Percentiles rank a stretch among this genome's conserved stretches.
phyloP scores from a whole-genome alignment of 1,140 invertebrate species.

The Lordiphosa clarofinis region DNA sequence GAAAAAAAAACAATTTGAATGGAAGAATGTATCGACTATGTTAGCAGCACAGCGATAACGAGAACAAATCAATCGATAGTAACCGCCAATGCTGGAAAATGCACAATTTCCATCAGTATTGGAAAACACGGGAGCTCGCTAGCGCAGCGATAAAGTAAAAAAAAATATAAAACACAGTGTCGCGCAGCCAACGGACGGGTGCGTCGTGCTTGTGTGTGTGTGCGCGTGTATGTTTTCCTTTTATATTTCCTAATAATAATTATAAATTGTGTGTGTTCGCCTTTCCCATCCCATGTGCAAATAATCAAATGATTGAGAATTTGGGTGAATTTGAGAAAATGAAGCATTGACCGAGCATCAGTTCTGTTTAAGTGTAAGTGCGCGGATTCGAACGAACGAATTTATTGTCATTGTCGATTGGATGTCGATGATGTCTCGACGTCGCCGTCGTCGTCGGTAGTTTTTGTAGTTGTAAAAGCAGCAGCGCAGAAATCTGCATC shows the following conservation, averaged over 20 bases:
- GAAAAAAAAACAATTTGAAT: too few relatives aligned
- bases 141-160: too few relatives aligned
- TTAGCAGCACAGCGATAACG: too few relatives aligned
- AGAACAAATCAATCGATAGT: background rate
- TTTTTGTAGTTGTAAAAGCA: conserved; percentile 5
- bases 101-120: background rate
- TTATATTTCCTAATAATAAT: conserved; percentile 25
- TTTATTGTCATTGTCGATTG: conserved; percentile 16
- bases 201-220: conserved; percentile 17
- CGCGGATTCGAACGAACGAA: conserved; percentile 6
- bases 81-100: background rate
- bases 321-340: conserved; percentile 12
- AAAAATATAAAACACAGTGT: background rate
- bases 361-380: conserved; percentile 7
- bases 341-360: conserved; percentile 9
- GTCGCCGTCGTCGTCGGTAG: conserved; percentile 23
- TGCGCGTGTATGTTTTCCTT: conserved; percentile 13
- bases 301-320: conserved; percentile 10
- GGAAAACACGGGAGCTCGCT: background rate
- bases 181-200: conserved; percentile 1
- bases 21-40: too few relatives aligned
- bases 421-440: conserved; percentile 11
- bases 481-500: conserved; percentile 6
- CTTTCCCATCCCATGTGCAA: conserved; percentile 10
- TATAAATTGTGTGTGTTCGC: conserved; percentile 8